A percentile compares a stretch with the other conserved stretches of the same genome.
Conservation (phyloP, 2,888 invertebrate genomes). For the Tenthredo notha region DNA sequence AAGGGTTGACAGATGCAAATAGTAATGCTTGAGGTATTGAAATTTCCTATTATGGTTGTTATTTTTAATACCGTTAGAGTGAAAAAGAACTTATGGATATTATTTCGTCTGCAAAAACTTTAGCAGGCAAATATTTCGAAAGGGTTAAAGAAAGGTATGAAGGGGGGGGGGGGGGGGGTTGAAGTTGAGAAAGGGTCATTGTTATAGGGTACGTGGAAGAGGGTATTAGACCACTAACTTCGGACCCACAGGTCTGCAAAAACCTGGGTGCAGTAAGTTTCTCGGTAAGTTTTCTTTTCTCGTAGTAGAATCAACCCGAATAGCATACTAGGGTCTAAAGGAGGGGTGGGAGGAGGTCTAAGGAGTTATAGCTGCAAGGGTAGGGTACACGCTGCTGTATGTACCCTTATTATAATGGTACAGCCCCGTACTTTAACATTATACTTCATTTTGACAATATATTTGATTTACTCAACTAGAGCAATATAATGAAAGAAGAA, state of each 20-base stretch:
- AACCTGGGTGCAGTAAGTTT: too few species aligned
- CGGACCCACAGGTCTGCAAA: neutral
- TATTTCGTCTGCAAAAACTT: slow-evolving; percentile 20
- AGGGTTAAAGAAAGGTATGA: slow-evolving; percentile 2
- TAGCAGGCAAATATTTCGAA: slow-evolving; percentile 40
- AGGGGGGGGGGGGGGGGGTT: too few species aligned
- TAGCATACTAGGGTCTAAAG: neutral
- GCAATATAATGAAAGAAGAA: slow-evolving; percentile 58
- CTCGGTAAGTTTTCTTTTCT: neutral
- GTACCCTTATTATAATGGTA: neutral
- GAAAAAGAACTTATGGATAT: too few species aligned
- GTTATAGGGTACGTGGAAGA: slow-evolving; percentile 32
- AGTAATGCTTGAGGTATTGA: too few species aligned
- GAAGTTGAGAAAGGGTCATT: neutral
- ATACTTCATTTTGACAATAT: neutral
- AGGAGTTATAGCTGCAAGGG: neutral
- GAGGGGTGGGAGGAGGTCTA: neutral
- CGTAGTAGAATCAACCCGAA: neutral
- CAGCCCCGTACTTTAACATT: neutral
- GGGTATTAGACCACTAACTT: slow-evolving; percentile 47
- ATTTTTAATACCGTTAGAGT: too few species aligned
- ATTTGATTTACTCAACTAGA: slow-evolving; percentile 70
- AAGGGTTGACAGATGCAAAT: too few species aligned
- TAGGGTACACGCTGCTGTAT: neutral
- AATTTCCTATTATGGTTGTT: too few species aligned